Conservation (phyloP, 2,888 invertebrate species). For the Electrophaes corylata region DNA sequence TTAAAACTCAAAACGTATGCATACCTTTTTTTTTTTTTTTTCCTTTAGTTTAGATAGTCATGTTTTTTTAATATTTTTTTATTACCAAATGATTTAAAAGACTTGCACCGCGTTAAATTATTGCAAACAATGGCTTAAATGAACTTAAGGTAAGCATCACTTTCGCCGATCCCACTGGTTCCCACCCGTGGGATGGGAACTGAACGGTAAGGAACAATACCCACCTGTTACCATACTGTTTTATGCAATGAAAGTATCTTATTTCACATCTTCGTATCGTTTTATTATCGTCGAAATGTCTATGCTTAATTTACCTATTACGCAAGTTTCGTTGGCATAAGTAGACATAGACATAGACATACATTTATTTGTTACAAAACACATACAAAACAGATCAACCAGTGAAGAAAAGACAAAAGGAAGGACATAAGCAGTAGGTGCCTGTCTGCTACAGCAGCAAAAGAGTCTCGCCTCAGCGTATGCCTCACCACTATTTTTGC, state of each 20-base stretch:
- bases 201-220: conserved; percentile 57
- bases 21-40: no score
- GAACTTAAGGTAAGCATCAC: conserved; percentile 36
- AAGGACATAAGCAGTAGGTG: no score
- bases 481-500: no score
- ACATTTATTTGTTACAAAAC: no score
- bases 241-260: conserved; percentile 76
- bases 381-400: no score
- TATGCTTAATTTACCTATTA: conserved; percentile 18
- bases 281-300: conserved; percentile 20
- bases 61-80: no score
- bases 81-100: conserved; percentile 5
- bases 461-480: no score
- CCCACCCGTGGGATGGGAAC: conserved; percentile 42
- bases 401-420: no score
- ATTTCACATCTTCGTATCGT: conserved; percentile 45
- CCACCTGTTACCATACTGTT: conserved; percentile 50
- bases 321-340: background rate
- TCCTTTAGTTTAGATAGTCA: no score
- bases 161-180: conserved; percentile 42
- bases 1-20: no score
- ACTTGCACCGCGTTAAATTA: conserved; percentile 45
- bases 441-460: no score
- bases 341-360: no score
- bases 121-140: conserved; percentile 36